These are phyloP conservation scores for Menidia menidia DNA, from an alignment of 2,797 vertebrate genomes.

Conservation along the genomic window DNA sequence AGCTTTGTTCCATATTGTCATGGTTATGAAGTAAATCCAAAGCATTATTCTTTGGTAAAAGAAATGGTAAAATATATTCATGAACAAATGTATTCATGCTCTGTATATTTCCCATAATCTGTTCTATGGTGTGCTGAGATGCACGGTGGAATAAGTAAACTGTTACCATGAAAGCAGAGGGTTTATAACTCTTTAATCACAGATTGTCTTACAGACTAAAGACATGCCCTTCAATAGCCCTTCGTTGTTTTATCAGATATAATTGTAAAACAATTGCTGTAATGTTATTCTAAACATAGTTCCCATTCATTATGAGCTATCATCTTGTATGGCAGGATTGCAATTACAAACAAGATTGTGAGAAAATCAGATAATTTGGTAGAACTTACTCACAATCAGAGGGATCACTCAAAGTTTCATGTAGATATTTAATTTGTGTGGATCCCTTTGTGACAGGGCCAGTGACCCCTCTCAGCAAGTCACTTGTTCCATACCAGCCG, in stretches of 20 bases:
- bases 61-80: conserved; percentile 35
- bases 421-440: conserved; percentile 9
- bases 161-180: conserved; percentile 40
- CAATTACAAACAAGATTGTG: background rate
- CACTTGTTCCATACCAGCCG: background rate
- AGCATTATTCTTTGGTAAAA: too few species aligned
- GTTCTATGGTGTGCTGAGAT: conserved; percentile 34
- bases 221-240: conserved; percentile 23
- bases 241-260: conserved; percentile 14
- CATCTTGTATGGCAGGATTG: background rate
- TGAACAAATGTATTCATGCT: conserved; percentile 51
- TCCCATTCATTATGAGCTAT: background rate
- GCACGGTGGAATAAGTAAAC: conserved; percentile 45
- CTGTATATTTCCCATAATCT: conserved; percentile 37
- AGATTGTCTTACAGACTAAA: conserved; percentile 51
- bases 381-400: conserved; percentile 19
- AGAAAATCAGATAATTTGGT: conserved; percentile 34
- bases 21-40: too few species aligned
- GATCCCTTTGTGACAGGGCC: background rate
- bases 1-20: too few species aligned
- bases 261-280: background rate
- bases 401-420: background rate
- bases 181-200: conserved; percentile 47
- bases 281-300: background rate
- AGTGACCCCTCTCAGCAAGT: background rate